Evolutionary conservation across 2,797 vertebrate genomes (phyloP), one percentile per base, ranked within the genome.

Genomic region (Poeciliopsis gracilis): DNA sequence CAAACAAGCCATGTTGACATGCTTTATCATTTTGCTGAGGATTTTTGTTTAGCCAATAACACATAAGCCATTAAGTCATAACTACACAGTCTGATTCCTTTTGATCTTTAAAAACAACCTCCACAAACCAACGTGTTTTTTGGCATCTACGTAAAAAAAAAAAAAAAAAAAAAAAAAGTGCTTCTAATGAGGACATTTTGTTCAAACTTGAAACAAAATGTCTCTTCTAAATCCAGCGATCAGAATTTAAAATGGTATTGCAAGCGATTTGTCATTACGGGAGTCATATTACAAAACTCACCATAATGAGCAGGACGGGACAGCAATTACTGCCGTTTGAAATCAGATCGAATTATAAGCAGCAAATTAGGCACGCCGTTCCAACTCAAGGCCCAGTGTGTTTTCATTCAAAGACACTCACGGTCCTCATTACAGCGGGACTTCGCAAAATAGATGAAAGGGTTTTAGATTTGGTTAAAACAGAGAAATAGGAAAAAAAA

Each of bases 281-380:
- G 82, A 74, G 78, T 89, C 82, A 25, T 78, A 83, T 86, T 85
- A 90, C 83, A 84, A 83, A 84, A 83, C 74, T 85, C 83, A 9
- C 75, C 9, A 20, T 91, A 90, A 90, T 84, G 87, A 92, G 82
- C 80, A 0, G 84, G 87, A 93, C 82, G 90, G 86, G 90, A 87
- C 89, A 79, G 81, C 83, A 87, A 91, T 91, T 89, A 89, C 78
- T 80, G 84, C 81, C 63, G 75, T 89, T 87, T 89, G 87, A 91
- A 89, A 87, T 90, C 81, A 83, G 84, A 91, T 93, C 78, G 77
- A 86, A 92, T 90, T 87, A 84, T 80, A 85, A 90, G 88, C 79
- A 84, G 84, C 82, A 88, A 90, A 91, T 91, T 89, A 87, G 79
- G 78, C 59, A 28, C 70, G 74, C 79, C 90, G 87, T 82, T 87